Evolutionary conservation across 2,888 invertebrate genomes (phyloP), one percentile per base, ranked within the genome.

Genomic region (Tenthredo scrophulariae): DNA sequence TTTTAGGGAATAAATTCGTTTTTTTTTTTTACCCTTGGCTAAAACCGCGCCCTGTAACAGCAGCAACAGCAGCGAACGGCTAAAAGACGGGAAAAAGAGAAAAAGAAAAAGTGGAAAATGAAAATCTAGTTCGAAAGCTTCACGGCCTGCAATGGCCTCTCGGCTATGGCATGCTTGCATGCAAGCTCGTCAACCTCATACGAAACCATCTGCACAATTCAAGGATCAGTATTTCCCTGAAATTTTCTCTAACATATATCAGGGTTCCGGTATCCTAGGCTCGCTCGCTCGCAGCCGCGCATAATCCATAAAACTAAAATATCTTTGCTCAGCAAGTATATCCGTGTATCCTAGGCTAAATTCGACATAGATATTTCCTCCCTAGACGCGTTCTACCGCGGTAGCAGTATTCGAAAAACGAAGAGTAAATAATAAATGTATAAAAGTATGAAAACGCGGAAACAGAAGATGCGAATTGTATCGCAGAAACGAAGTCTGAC

Each of bases 1-100:
- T 72, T 72, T 72, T 13, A n/a, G 40, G n/a, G 29, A 40, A 1
- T 2, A 9, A 74, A 43, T 74, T 74, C 13, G n/a, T 10, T 43
- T 43, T 43, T 22, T 3, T 10, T 43, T 43, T 43, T 22, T 3
- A 72, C 22, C 43, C 15, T 7, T 10, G 10, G 22, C 4, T 33
- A 26, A 22, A n/a, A 40, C 40, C 43, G 10, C 37, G 43, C 22
- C 43, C n/a, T 72, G 22, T 13, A 29, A 22, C 29, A 29, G 10
- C 22, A 22, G 22, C 26, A 43, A 43, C 43, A 13, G 40, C 58
- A 58, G 58, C 26, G 2, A 22, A 9, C 2, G 72, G 22, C n/a
- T 43, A 43, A 37, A 46, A 80, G 67, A 70, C 33, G 70, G 54
- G 84, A 33, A 84, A 74, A 85, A 77, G 62, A 29, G 80, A n/a